Base-by-base conservation (phyloP, 2,113 vertebrate genomes). In the Dryoscopus gambensis region DNA sequence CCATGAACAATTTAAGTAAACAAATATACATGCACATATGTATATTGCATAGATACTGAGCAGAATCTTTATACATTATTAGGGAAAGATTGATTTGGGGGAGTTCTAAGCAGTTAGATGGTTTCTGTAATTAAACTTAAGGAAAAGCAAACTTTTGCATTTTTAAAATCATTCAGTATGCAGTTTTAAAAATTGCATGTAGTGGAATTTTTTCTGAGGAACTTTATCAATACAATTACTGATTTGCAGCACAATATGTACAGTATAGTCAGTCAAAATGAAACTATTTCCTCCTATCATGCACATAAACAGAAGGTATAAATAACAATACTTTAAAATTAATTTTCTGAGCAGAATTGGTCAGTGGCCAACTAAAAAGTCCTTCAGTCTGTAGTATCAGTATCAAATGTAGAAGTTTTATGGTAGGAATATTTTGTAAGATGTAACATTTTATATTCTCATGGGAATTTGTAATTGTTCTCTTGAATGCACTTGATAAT, bases 191-290 rank as follows among this genome's bases (percentile, higher is more conserved):
- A 89, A 53, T 92, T 85, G 91, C 55, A 85, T 42, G 57, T 27
- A 27, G 69, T 8, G 14, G 91, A 97, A 71, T 84, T 91, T 96
- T 97, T 95, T 62, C 87, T 94, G 75, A 96, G 71, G 88, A 56
- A 46, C 74, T 93, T 96, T 85, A 94, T 97, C 90, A 97, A 82
- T 84, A 95, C 83, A 91, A 75, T 96, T 94, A 83, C 47, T 75
- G 20, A 56, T 89, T 81, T 73, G 62, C 60, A 92, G 74, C 73
- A 79, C n/a, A 56, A 78, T 23, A 46, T 1, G 0, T 55, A n/a
- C 20, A 33, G 25, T 49, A 13, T 7, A 53, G 69, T 79, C 60
- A 65, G 42, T 46, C 28, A 89, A 91, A 96, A 73, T 30, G 18
- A 76, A 94, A 73, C 28, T 57, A 30, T 57, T 84, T 13, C 40